phyloP scores from a whole-genome alignment of 2,888 invertebrate genomes.

The Plusia festucae region DNA sequence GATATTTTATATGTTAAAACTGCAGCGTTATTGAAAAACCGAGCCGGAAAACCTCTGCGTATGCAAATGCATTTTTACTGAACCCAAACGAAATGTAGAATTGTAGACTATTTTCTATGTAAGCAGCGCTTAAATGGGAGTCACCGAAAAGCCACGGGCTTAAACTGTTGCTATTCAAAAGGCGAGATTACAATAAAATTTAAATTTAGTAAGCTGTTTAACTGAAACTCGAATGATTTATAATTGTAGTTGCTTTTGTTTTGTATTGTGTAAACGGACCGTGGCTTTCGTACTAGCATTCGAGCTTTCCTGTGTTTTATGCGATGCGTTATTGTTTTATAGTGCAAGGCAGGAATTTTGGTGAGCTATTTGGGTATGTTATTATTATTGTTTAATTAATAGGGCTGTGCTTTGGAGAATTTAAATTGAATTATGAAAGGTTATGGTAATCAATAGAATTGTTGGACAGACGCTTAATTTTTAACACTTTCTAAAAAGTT shows the following conservation, averaged over 20 bases:
- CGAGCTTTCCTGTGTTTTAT: slow-evolving; percentile 41
- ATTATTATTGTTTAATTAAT: slow-evolving; percentile 8
- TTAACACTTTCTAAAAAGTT: too few species aligned
- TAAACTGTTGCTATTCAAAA: slow-evolving; percentile 59
- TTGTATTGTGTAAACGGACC: slow-evolving; percentile 45
- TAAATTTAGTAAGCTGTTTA: slow-evolving; percentile 72
- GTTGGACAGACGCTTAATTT: too few species aligned
- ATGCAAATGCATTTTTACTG: slow-evolving; percentile 52
- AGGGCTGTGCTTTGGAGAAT: not conserved
- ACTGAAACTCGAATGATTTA: slow-evolving; percentile 73
- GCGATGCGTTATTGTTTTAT: slow-evolving; percentile 48
- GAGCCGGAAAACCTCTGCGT: slow-evolving; percentile 27
- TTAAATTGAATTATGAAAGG: not conserved
- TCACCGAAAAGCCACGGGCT: slow-evolving; percentile 63
- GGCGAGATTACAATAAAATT: slow-evolving; percentile 73
- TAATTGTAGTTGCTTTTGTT: slow-evolving; percentile 61
- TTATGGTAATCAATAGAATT: too few species aligned
- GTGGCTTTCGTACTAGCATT: slow-evolving; percentile 35
- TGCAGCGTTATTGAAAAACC: slow-evolving; percentile 13
- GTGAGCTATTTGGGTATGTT: slow-evolving; percentile 31
- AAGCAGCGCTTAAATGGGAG: slow-evolving; percentile 52
- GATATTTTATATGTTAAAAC: not conserved
- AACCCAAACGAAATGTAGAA: slow-evolving; percentile 36
- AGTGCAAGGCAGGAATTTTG: slow-evolving; percentile 3
- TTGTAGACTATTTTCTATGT: slow-evolving; percentile 43